Evolutionary conservation across 2,797 vertebrate species (phyloP), one percentile per base, ranked within the genome.

Genomic region (Rallus crepitans): DNA sequence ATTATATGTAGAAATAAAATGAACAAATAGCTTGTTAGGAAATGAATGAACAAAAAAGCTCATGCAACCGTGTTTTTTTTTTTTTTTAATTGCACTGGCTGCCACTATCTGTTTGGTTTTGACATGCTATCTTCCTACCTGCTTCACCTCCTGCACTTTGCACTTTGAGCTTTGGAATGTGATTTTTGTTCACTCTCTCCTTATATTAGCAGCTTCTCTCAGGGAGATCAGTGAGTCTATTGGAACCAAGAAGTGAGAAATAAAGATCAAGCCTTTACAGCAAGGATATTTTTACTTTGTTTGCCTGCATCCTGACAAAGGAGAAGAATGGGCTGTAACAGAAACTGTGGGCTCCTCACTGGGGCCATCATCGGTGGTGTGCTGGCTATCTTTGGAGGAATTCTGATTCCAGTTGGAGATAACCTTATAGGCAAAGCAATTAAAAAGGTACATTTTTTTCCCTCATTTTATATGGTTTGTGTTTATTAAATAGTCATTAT

Each of bases 401-500:
- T 99, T 80, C 98, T 99, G 5, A 98, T 99, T 91, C 99, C 99
- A 0, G 35, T 99, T 55, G 99, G 99, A 91, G 94, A 99, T 85
- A 56, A 57, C 24, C 10, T 99, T 40, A 98, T 99, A 90, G 3
- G 86, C 56, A 97, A 88, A 82, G 99, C 98, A 24, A 98, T 99
- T 91, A 83, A 95, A 80, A 98, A 98, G 99, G 99, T 99, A 98
- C 12, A 18, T 40, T 20, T 24, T 64, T 7, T 48, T 48, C 47
- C 11, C 3, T 30, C 42, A 9, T 13, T 63, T 5, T 35, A 12
- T 52, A n/a, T 48, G 4, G 4, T 77, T 70, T 92, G 16, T 57
- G 18, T 4, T 30, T 77, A 48, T 28, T 83, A 9, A 71, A 53
- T 28, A 78, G 3, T 75, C 15, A 42, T 61, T 68, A 55, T 33